Evolutionary conservation across 2,797 vertebrate species (phyloP).

Genomic region (Enoplosus armatus): DNA sequence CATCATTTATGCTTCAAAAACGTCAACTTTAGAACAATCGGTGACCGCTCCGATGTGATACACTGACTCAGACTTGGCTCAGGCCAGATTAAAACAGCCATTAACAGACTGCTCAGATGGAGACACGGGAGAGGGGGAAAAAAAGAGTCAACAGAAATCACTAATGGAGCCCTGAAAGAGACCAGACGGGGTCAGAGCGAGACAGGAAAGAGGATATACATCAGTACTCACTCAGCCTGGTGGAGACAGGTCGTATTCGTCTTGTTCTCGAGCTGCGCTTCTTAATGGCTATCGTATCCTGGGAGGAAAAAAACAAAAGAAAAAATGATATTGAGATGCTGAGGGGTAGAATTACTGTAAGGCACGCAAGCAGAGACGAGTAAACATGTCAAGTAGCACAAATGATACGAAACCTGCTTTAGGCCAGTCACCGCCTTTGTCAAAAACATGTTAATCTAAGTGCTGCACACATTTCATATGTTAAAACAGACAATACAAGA

Average conservation of each 20-base stretch:
- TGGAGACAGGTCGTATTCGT: constrained; percentile 90
- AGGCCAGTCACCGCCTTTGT: constrained; percentile 12
- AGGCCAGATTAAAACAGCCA: constrained; percentile 40
- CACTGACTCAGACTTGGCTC: constrained; percentile 32
- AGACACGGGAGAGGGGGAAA: constrained; percentile 22
- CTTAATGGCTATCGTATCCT: constrained; percentile 93
- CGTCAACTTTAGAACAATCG: constrained; percentile 40
- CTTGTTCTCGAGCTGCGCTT: constrained; percentile 88
- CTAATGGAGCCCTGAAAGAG: constrained; percentile 57
- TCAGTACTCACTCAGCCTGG: constrained; percentile 82
- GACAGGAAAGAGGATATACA: constrained; percentile 35
- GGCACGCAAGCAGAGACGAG: background rate
- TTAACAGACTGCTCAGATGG: constrained; percentile 48
- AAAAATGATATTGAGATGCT: constrained; percentile 54
- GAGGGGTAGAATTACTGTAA: constrained; percentile 39
- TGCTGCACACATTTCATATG: background rate
- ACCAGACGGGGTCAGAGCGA: constrained; percentile 42
- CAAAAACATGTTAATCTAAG: constrained; percentile 3
- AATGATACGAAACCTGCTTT: background rate
- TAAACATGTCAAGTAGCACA: background rate
- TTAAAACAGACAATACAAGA: background rate
- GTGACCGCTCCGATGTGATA: constrained; percentile 2
- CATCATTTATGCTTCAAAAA: constrained; percentile 29
- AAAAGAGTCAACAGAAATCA: constrained; percentile 33
- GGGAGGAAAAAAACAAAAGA: constrained; percentile 34